Evolutionary conservation across 2,113 vertebrate species (phyloP).

Genomic region (Siniperca chuatsi): DNA sequence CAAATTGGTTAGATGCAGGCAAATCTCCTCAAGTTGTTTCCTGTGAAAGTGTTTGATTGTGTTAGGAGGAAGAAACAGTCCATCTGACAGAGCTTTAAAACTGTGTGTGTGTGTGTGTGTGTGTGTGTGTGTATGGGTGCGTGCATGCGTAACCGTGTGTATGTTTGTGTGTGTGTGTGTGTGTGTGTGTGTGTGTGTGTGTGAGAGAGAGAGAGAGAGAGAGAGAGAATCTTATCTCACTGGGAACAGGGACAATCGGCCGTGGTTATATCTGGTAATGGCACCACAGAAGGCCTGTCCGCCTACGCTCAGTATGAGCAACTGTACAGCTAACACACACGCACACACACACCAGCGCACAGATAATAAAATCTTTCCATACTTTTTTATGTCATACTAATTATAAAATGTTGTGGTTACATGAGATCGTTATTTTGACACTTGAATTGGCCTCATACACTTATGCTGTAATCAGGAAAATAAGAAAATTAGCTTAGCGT

Average conservation of each 20-base stretch:
- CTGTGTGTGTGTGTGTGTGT: conserved; percentile 29
- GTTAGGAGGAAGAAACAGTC: conserved; percentile 45
- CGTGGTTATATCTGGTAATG: conserved; percentile 75
- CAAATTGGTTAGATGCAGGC: conserved; percentile 16
- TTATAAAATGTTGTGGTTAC: conserved; percentile 43
- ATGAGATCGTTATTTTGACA: conserved; percentile 51
- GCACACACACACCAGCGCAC: conserved; percentile 28
- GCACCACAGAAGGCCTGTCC: conserved; percentile 79
- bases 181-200: conserved; percentile 24
- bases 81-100: conserved; percentile 53
- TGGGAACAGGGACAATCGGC: conserved; percentile 38
- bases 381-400: conserved; percentile 44
- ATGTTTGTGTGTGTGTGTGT: conserved; percentile 2
- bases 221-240: conserved; percentile 40
- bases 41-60: conserved; percentile 55
- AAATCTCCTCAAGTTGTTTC: conserved; percentile 38
- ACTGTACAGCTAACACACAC: conserved; percentile 59
- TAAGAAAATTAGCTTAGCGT: background rate
- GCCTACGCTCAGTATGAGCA: conserved; percentile 80
- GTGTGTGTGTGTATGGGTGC: conserved; percentile 1
- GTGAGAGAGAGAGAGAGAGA: background rate
- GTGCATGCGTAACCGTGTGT: background rate
- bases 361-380: conserved; percentile 9
- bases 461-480: background rate
- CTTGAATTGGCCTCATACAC: conserved; percentile 23